Conservation (phyloP, 2,113 vertebrate genomes). For the Dolichallabes microphthalmus region DNA sequence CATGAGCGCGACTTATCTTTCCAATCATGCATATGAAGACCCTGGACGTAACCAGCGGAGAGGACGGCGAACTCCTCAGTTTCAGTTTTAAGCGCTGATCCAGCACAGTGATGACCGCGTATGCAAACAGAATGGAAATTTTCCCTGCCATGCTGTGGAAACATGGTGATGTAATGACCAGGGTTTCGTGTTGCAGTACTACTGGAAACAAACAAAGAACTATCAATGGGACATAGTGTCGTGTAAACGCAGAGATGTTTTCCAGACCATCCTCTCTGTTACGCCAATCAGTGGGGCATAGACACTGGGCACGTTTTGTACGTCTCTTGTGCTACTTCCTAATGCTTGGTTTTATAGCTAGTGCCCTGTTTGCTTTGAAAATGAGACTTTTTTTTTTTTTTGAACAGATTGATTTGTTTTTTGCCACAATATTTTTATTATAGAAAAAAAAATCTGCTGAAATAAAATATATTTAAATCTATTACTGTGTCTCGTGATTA, state of each 20-base stretch:
- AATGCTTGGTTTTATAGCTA: neutral
- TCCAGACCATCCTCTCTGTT: neutral
- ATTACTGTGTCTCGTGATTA: neutral
- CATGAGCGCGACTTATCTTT: neutral
- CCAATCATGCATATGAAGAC: neutral
- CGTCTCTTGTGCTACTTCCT: neutral
- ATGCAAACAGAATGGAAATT: neutral
- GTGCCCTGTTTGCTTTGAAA: neutral
- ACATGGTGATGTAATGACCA: neutral
- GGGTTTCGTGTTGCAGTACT: conserved; percentile 1
- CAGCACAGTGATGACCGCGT: neutral
- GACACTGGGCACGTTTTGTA: too few species aligned
- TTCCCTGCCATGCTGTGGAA: neutral
- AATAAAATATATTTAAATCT: neutral
- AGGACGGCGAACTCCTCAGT: neutral
- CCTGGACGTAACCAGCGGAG: neutral
- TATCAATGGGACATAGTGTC: neutral
- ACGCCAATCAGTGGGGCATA: neutral
- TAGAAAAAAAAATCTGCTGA: neutral
- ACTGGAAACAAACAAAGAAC: neutral
- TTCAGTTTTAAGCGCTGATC: neutral
- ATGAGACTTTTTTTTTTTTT: neutral
- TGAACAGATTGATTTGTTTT: neutral
- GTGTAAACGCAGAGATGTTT: neutral
- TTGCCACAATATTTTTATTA: neutral